Percentiles rank a stretch among this genome's conserved stretches.
Evolutionary conservation across 2,888 invertebrate species (phyloP).

Genomic region (Aethes cnicana): DNA sequence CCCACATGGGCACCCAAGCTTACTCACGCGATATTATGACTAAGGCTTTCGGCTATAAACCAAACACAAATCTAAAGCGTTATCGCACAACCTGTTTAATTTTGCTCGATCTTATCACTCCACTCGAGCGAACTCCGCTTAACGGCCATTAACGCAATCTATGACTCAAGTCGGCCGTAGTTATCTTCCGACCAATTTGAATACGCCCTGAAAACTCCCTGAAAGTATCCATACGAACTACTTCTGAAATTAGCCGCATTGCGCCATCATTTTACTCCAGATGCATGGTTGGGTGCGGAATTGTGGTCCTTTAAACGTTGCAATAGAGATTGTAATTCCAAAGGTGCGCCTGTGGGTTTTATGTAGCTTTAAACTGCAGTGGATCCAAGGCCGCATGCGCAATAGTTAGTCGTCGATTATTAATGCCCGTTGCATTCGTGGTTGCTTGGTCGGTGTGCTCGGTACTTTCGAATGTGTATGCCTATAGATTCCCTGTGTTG

Average conservation of each 20-base stretch:
- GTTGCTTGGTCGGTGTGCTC: constrained; percentile 15
- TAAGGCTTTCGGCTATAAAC: constrained; percentile 19
- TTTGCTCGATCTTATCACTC: constrained; percentile 22
- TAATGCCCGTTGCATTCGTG: constrained; percentile 25
- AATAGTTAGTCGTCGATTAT: constrained; percentile 40
- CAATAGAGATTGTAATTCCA: constrained; percentile 19
- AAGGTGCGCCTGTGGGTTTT: constrained; percentile 29
- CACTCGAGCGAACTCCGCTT: constrained; percentile 10
- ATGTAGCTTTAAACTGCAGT: constrained; percentile 33
- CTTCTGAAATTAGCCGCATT: constrained; percentile 22
- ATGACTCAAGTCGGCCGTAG: constrained; percentile 21
- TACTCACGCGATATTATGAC: constrained; percentile 23
- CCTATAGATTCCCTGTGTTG: constrained; percentile 28
- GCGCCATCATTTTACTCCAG: constrained; percentile 21
- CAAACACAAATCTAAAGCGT: constrained; percentile 21
- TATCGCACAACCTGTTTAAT: constrained; percentile 27
- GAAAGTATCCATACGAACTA: constrained; percentile 6
- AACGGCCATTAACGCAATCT: constrained; percentile 27
- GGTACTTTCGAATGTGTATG: constrained; percentile 28
- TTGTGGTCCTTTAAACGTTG: constrained; percentile 10
- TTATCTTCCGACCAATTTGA: constrained; percentile 15
- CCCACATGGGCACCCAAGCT: constrained; percentile 10
- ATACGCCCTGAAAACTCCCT: constrained; percentile 12
- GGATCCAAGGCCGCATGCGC: constrained; percentile 43
- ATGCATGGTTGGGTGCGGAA: neutral